A percentile compares a stretch with the other conserved stretches of the same genome.
Conservation (phyloP, 2,888 invertebrate species). For the Sepioteuthis lessoniana region DNA sequence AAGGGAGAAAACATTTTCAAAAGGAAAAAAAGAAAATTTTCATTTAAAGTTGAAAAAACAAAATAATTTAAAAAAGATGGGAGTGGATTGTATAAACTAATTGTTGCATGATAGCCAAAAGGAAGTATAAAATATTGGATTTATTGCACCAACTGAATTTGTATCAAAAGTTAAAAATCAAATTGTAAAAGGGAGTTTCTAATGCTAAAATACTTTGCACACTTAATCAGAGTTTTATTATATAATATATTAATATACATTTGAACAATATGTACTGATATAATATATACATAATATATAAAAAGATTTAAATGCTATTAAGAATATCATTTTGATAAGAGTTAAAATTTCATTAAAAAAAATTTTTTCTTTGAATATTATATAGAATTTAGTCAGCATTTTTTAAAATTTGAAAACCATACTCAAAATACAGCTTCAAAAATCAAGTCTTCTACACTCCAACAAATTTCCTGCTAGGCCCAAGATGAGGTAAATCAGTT, state of each 20-base stretch:
- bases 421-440: too few relatives aligned
- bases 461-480: too few relatives aligned
- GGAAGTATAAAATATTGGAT: background rate
- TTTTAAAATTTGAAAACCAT: too few relatives aligned
- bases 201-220: background rate
- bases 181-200: background rate
- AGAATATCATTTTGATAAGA: background rate
- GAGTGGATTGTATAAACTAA: too few relatives aligned
- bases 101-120: background rate
- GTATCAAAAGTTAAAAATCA: background rate
- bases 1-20: too few relatives aligned
- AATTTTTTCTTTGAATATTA: too few relatives aligned
- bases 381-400: background rate
- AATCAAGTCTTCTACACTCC: too few relatives aligned
- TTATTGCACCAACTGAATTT: background rate
- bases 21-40: too few relatives aligned
- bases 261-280: conserved; percentile 24
- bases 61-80: too few relatives aligned
- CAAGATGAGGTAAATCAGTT: background rate
- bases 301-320: background rate
- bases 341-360: background rate
- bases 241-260: background rate
- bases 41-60: too few relatives aligned
- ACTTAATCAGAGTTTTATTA: background rate
- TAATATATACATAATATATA: conserved; percentile 34